phyloP scores from a whole-genome alignment of 2,888 invertebrate species.

The Microctonus hyperodae region DNA sequence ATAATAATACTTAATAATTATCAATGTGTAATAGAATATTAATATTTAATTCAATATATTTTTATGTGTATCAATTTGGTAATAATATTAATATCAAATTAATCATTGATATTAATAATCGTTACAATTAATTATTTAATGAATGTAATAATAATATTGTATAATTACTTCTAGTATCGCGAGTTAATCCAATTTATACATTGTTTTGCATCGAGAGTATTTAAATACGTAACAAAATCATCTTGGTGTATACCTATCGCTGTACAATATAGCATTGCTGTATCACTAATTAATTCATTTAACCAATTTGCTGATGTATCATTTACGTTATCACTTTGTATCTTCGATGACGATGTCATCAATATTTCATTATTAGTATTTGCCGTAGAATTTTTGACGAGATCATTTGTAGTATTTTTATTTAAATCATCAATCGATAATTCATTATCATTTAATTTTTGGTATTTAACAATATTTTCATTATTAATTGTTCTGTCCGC shows the following conservation, averaged over 20 bases:
- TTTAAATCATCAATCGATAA: background rate
- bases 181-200: constrained; percentile 43
- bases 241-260: constrained; percentile 55
- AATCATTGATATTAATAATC: background rate
- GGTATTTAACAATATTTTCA: background rate
- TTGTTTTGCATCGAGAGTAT: constrained; percentile 50
- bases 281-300: constrained; percentile 54
- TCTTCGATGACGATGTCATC: background rate
- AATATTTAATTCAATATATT: background rate
- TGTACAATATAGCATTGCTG: constrained; percentile 57
- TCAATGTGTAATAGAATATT: background rate
- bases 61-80: background rate
- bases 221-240: constrained; percentile 53
- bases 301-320: constrained; percentile 34
- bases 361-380: constrained; percentile 24
- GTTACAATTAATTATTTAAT: constrained; percentile 2
- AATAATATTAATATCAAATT: background rate
- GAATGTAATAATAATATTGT: constrained; percentile 22
- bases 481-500: too few species aligned
- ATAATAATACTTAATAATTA: background rate
- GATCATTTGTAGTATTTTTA: background rate
- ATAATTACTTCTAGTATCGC: background rate
- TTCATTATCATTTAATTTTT: background rate
- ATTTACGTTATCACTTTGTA: background rate
- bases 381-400: background rate